Percentiles rank a stretch among this genome's conserved stretches.
These are phyloP conservation scores for Hippocampus abdominalis DNA, from an alignment of 2,113 vertebrate genomes.

Conservation along the genomic window DNA sequence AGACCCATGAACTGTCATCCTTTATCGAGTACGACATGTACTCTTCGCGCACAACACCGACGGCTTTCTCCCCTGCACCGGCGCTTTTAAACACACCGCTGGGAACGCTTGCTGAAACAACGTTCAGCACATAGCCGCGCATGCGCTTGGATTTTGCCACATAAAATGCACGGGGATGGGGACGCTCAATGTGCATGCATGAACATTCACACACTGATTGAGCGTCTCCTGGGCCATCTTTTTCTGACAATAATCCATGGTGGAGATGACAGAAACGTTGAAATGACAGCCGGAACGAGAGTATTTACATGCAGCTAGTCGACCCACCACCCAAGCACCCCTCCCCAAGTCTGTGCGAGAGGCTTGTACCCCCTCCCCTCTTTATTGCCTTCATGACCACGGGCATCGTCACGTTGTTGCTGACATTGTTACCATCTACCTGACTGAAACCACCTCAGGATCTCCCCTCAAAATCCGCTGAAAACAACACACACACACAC, in stretches of 20 bases:
- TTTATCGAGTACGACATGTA: constrained; percentile 71
- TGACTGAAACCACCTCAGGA: constrained; percentile 50
- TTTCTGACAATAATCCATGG: constrained; percentile 61
- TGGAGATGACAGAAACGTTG: constrained; percentile 53
- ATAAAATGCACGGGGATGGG: constrained; percentile 45
- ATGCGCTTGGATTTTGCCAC: constrained; percentile 46
- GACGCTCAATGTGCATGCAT: constrained; percentile 25
- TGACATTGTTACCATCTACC: constrained; percentile 50
- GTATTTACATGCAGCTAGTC: constrained; percentile 50
- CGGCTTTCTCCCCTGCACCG: constrained; percentile 47
- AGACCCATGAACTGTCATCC: constrained; percentile 65
- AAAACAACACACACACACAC: neutral
- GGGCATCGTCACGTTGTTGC: constrained; percentile 50
- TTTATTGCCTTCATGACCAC: constrained; percentile 63
- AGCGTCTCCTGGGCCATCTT: constrained; percentile 45
- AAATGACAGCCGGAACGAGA: constrained; percentile 64
- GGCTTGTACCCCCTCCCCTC: constrained; percentile 33
- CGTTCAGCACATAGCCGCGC: constrained; percentile 44
- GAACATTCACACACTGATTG: constrained; percentile 19
- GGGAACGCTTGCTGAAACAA: constrained; percentile 48
- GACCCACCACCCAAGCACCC: neutral
- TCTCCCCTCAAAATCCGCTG: constrained; percentile 1
- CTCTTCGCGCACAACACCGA: constrained; percentile 63
- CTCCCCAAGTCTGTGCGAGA: constrained; percentile 43
- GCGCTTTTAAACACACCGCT: constrained; percentile 58